Base-by-base conservation (phyloP, 2,797 vertebrate genomes). In the Merluccius polli region DNA sequence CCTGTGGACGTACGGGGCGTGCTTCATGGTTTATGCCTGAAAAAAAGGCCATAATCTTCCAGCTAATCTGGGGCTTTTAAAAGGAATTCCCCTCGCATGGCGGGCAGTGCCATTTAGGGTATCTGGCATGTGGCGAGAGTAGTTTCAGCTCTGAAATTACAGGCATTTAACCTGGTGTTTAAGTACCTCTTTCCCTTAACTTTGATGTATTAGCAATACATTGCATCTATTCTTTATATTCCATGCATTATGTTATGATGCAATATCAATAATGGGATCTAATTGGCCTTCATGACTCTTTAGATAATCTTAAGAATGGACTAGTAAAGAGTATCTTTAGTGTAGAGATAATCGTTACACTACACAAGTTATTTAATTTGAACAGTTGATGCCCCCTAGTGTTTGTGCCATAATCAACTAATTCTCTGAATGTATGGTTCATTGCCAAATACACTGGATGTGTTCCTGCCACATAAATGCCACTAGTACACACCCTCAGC, bases 21-120 rank as follows among this genome's bases (percentile, higher is more conserved):
- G 87, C 83, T 89, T 89, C 85, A 88, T 87, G 86, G 86, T 91
- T 91, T 91, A 87, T 84, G 80, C 81, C 84, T 84, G 82, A 89
- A 89, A 92, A 10, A 92, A 84, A 81, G 85, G 77, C 70, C 78
- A 71, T 87, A 91, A 92, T 92, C 88, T 87, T 86, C 79, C 77
- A 78, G 82, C 84, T 91, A 90, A 91, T 91, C 89, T 92, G 77
- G 82, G 79, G 75, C 59, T 75, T 84, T 87, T 79, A 71, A 72
- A 79, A 82, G 89, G 86, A 92, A 91, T 90, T 93, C 84, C 88
- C 88, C 85, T 77, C 15, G 24, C 81, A 82, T 78, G 35, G 72
- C 81, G 2, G 38, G 72, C 73, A 74, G 73, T 76, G 36, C 13
- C 72, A 52, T 77, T 75, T 13, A 73, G 73, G 7, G 38, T 67